Evolutionary conservation across 2,888 invertebrate genomes (phyloP).

Genomic region (Apotomis capreana): DNA sequence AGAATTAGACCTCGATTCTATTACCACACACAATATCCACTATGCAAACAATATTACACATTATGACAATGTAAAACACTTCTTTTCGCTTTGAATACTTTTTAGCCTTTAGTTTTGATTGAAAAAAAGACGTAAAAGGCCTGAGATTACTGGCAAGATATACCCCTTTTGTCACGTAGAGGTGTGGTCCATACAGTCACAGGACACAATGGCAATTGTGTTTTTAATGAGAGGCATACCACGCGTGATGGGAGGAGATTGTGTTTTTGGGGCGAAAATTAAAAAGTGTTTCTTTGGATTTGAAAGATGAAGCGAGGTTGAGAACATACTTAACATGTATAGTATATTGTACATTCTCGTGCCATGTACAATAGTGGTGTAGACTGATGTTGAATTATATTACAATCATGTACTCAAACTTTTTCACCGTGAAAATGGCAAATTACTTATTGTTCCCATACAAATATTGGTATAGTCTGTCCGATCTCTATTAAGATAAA

Average conservation of each 20-base stretch:
- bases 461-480: too few species aligned
- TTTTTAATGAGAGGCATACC: slow-evolving; percentile 24
- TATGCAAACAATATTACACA: neutral
- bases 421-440: too few species aligned
- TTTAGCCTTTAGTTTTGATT: neutral
- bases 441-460: too few species aligned
- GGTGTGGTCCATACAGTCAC: slow-evolving; percentile 9
- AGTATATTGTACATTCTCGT: too few species aligned
- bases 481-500: too few species aligned
- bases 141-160: neutral
- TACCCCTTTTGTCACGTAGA: neutral
- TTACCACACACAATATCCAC: neutral
- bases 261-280: slow-evolving; percentile 20
- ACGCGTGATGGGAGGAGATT: slow-evolving; percentile 11
- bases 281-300: slow-evolving; percentile 2
- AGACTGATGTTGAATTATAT: too few species aligned
- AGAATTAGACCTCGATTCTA: too few species aligned
- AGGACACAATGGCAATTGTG: slow-evolving; percentile 27
- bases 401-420: too few species aligned
- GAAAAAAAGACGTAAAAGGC: neutral
- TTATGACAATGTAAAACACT: neutral
- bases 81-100: neutral
- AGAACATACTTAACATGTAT: too few species aligned
- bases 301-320: neutral
- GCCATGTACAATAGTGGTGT: too few species aligned